Conservation (phyloP, 2,113 vertebrate species). For the Seriola aureovittata region DNA sequence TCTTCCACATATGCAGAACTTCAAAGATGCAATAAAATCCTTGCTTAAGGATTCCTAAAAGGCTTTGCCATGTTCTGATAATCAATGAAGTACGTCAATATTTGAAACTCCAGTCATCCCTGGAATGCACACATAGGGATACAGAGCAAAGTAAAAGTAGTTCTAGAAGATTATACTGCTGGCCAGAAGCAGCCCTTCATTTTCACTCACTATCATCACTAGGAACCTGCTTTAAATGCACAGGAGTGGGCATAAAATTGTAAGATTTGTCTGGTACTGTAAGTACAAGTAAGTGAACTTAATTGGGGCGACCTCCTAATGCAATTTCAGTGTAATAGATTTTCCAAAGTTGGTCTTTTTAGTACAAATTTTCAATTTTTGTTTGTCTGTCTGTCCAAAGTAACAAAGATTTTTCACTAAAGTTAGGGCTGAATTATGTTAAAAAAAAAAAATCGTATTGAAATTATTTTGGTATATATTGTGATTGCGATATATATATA, state of each 20-base stretch:
- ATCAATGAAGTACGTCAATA: constrained; percentile 68
- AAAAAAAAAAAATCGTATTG: no score
- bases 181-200: constrained; percentile 36
- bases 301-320: no score
- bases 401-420: background rate
- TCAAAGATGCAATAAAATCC: constrained; percentile 63
- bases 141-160: constrained; percentile 35
- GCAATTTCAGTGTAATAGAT: no score
- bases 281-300: no score
- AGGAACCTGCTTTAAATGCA: constrained; percentile 22
- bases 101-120: constrained; percentile 49
- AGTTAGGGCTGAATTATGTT: no score
- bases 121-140: constrained; percentile 24
- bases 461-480: no score
- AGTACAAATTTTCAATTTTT: background rate
- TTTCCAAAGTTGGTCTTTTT: background rate
- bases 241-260: background rate
- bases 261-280: background rate
- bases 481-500: no score
- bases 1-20: constrained; percentile 54
- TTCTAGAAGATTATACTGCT: constrained; percentile 28
- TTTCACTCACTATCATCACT: constrained; percentile 10
- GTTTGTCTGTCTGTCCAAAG: background rate
- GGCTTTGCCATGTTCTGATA: constrained; percentile 58
- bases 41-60: constrained; percentile 67